Conservation (phyloP, 1,140 invertebrate species). For the Cotesia chilonis region DNA sequence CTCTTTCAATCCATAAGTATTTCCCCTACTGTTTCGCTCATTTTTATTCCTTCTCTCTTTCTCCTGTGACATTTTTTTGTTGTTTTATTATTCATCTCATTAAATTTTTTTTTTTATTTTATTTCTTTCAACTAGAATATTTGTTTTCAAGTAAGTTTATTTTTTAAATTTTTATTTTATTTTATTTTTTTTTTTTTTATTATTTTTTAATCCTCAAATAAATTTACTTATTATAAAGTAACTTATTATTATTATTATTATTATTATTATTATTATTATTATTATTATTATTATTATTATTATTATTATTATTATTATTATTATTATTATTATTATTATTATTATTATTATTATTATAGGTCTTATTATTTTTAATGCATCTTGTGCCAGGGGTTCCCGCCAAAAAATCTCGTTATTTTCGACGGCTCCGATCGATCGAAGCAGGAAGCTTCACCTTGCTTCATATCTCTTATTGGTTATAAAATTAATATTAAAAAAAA, state of each 20-base stretch:
- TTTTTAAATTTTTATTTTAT: neutral
- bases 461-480: conserved; percentile 5
- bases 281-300: too few species aligned
- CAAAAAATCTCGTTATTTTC: conserved; percentile 34
- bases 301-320: too few species aligned
- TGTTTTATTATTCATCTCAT: neutral
- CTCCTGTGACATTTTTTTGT: neutral
- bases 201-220: neutral
- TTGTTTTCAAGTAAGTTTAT: neutral
- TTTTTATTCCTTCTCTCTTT: neutral
- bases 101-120: neutral
- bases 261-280: too few species aligned
- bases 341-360: neutral
- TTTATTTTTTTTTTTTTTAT: neutral
- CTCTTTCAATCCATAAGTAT: conserved; percentile 1
- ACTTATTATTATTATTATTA: neutral
- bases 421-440: conserved; percentile 17
- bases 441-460: neutral
- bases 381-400: conserved; percentile 28
- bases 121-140: neutral
- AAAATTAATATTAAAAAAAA: neutral
- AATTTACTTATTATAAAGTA: too few species aligned
- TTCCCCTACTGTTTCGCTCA: neutral
- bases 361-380: neutral
- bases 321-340: too few species aligned